Evolutionary conservation across 2,797 vertebrate species (phyloP).

Genomic region (Agapornis canus): DNA sequence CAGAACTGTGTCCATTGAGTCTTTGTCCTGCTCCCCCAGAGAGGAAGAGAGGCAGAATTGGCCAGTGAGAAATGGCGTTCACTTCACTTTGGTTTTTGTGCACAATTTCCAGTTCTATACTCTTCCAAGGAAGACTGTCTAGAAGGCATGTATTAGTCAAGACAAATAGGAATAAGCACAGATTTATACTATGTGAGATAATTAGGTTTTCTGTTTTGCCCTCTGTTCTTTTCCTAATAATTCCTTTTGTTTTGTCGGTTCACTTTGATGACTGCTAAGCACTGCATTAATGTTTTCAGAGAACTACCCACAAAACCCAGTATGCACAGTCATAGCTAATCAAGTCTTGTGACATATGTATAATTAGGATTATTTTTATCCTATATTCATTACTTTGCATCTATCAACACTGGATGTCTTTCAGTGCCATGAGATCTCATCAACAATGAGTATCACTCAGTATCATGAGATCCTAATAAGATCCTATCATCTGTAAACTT

Average conservation of each 20-base stretch:
- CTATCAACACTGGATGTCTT: slow-evolving; percentile 46
- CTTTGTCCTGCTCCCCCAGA: background rate
- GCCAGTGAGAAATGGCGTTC: background rate
- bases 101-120: background rate
- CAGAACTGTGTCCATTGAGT: background rate
- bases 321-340: slow-evolving; percentile 27
- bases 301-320: background rate
- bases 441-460: slow-evolving; percentile 24
- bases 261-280: background rate
- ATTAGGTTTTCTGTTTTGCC: slow-evolving; percentile 16
- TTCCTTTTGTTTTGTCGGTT: background rate
- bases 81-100: background rate
- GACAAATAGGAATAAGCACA: background rate
- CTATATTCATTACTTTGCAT: background rate
- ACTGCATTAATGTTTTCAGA: slow-evolving; percentile 28
- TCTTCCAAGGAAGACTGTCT: background rate
- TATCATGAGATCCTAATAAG: slow-evolving; percentile 37
- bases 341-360: background rate
- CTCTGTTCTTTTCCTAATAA: background rate
- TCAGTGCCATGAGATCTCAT: background rate
- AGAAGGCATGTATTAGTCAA: background rate
- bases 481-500: background rate
- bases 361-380: slow-evolving; percentile 47
- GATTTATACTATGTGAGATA: background rate
- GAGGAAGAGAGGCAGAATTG: background rate